These are phyloP conservation scores for Phortica variegata DNA, from an alignment of 1,140 invertebrate genomes.

Conservation along the genomic window DNA sequence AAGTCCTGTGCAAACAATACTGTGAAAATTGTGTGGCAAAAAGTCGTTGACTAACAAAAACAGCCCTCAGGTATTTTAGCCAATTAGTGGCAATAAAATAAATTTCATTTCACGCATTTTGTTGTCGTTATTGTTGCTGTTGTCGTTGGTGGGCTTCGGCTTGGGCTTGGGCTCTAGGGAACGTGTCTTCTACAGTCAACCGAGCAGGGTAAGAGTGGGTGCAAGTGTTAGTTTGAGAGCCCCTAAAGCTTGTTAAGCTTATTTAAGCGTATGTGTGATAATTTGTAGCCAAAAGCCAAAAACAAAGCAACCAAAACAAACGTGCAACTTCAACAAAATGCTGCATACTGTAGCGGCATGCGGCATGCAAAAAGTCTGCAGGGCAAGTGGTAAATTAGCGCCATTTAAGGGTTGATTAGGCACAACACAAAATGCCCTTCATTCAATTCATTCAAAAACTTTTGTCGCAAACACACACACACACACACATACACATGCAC, in stretches of 20 bases:
- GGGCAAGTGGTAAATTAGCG: constrained; percentile 35
- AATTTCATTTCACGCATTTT: constrained; percentile 49
- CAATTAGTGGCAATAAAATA: constrained; percentile 57
- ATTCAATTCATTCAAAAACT: too few species aligned
- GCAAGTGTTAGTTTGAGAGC: background rate
- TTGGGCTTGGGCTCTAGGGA: constrained; percentile 14
- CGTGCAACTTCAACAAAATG: background rate
- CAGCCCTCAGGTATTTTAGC: constrained; percentile 48
- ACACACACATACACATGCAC: too few species aligned
- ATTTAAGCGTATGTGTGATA: constrained; percentile 52
- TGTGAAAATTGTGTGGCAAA: too few species aligned
- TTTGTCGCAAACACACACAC: too few species aligned
- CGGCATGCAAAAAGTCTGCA: background rate
- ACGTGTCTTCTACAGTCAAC: too few species aligned
- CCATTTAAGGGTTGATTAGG: constrained; percentile 55
- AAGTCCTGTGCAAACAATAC: too few species aligned
- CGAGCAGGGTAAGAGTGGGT: background rate
- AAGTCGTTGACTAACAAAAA: background rate
- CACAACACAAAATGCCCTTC: too few species aligned
- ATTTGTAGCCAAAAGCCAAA: constrained; percentile 23
- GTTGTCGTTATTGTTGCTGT: background rate
- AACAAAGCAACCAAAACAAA: too few species aligned
- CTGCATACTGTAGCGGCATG: constrained; percentile 23
- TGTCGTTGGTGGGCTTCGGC: background rate
- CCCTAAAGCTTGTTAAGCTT: too few species aligned